phyloP scores from a whole-genome alignment of 2,113 vertebrate genomes.

The Cairina moschata region DNA sequence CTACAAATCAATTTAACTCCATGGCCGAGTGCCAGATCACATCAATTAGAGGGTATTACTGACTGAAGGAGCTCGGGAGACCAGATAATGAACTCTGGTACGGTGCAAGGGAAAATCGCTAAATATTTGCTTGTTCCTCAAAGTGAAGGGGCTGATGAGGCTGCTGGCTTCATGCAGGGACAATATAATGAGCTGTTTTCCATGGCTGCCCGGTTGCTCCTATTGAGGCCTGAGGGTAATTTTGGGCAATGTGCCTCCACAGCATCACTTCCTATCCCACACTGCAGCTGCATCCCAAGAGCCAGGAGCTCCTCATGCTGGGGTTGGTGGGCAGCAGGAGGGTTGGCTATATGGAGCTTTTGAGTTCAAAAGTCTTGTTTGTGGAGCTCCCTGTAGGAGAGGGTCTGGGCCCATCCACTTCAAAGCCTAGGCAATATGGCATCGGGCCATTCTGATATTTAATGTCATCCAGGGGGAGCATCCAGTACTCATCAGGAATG shows the following conservation, averaged over 20 bases:
- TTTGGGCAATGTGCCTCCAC: neutral
- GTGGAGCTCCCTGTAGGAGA: neutral
- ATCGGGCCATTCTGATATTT: neutral
- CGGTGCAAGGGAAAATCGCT: slow-evolving; percentile 35
- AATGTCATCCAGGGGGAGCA: neutral
- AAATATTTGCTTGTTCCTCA: slow-evolving; percentile 56
- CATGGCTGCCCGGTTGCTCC: neutral
- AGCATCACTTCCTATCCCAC: neutral
- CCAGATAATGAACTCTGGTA: slow-evolving; percentile 49
- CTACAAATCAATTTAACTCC: slow-evolving; percentile 57
- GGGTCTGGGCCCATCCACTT: neutral
- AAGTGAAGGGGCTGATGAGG: slow-evolving; percentile 12
- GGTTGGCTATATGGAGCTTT: neutral
- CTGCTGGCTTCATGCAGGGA: neutral
- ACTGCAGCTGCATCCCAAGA: neutral
- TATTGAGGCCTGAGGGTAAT: rapidly evolving
- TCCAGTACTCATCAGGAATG: neutral
- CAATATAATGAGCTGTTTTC: neutral
- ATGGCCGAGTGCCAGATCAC: slow-evolving; percentile 54
- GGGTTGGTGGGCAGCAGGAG: neutral
- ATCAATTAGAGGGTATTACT: slow-evolving; percentile 57
- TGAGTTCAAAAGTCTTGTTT: neutral
- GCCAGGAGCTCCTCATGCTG: neutral
- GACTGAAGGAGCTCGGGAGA: slow-evolving; percentile 51
- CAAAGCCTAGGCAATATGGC: neutral